phyloP scores from a whole-genome alignment of 2,113 vertebrate genomes.

The Ceyx melanurus region DNA sequence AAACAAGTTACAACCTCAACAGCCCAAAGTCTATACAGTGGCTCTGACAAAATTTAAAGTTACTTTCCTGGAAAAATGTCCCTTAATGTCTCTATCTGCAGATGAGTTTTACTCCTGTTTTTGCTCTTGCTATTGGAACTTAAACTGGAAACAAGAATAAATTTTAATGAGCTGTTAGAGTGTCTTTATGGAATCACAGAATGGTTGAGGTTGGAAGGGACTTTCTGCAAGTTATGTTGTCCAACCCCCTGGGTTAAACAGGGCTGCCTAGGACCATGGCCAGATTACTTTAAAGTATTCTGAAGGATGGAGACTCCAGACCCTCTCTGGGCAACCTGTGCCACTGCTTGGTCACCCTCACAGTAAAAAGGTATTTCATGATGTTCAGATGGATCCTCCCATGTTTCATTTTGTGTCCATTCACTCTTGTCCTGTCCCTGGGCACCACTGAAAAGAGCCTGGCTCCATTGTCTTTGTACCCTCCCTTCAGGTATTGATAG shows the following conservation, averaged over 20 bases:
- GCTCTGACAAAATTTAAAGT: neutral
- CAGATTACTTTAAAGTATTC: neutral
- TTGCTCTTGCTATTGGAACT: neutral
- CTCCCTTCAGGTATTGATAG: neutral
- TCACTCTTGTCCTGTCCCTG: neutral
- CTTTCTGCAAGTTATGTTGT: neutral
- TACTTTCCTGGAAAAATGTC: neutral
- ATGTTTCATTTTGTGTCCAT: neutral
- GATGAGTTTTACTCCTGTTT: neutral
- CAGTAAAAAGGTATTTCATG: neutral
- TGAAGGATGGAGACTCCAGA: neutral
- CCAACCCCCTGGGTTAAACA: neutral
- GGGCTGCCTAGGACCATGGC: neutral
- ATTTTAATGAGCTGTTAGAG: neutral
- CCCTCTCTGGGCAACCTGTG: neutral
- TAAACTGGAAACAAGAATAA: neutral
- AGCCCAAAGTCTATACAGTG: neutral
- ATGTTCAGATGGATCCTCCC: neutral
- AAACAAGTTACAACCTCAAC: neutral
- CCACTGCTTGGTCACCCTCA: neutral
- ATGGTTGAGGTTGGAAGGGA: neutral
- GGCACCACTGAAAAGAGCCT: neutral
- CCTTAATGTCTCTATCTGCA: neutral
- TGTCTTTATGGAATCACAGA: neutral
- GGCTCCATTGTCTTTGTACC: neutral